Evolutionary conservation across 2,797 vertebrate species (phyloP), one percentile per base, ranked within the genome.

Genomic region (Acanthurus tractus): DNA sequence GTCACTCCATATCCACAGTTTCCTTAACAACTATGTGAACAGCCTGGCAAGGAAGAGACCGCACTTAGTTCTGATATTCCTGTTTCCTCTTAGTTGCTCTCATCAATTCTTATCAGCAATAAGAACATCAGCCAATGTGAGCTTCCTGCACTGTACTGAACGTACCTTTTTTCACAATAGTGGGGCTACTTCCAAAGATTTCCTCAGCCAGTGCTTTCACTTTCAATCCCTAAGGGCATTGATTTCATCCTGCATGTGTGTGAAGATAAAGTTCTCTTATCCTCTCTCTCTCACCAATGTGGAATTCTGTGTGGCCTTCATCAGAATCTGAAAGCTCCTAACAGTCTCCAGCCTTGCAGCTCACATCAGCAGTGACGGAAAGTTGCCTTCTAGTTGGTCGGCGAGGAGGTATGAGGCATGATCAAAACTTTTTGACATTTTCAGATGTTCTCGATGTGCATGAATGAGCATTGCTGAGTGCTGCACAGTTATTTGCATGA

Each of bases 101-200:
- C 20, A 17, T 66, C 29, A 55, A 11, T 52, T 42, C 9, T 56
- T 40, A 14, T 15, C 13, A 14, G 45, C 54, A 57, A 25, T 11
- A 14, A 49, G 13, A 38, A 48, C 11, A 23, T 45, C 8, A 38
- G 15, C 6, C 62, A 29, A 54, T 46, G 64, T 36, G 53, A 56
- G 45, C 17, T 78, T 88, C 64, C 58, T 55, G 61, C 44, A 12
- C 23, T 22, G 46, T 12, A 6, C 12, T 0, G 10, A 20, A 52
- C 22, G 17, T 44, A 29, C 14, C 23, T 74, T 55, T 18, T 76
- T 55, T 18, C 29, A 29, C 57, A 78, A 45, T 20, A 70, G 49
- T 50, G 15, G 61, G 36, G 20, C 11, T 44, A 67, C 58, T 53
- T 65, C 45, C 42, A 65, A 74, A n/a, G 42, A 73, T 74, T 81